Conservation (phyloP, 2,113 vertebrate genomes). For the Heliornis fulica region DNA sequence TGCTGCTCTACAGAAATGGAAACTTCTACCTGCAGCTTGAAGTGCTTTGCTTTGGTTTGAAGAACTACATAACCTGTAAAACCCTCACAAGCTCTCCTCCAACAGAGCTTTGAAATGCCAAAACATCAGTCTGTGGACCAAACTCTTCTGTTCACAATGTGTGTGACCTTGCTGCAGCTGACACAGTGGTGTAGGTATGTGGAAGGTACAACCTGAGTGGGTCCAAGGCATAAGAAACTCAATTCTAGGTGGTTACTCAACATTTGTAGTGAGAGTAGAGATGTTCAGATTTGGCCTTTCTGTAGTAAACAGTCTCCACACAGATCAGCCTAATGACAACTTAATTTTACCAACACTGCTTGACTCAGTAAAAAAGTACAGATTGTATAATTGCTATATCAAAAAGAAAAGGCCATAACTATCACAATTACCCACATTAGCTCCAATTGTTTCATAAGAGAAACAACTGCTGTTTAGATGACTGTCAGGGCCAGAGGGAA, state of each 20-base stretch:
- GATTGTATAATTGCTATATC: conserved; percentile 59
- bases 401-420: conserved; percentile 50
- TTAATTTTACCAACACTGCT: conserved; percentile 16
- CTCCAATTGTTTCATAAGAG: conserved; percentile 41
- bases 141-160: neutral
- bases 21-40: neutral
- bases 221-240: neutral
- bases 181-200: no score
- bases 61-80: neutral
- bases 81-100: neutral
- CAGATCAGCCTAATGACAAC: neutral
- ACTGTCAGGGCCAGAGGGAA: conserved; percentile 33
- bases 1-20: neutral
- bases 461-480: conserved; percentile 65
- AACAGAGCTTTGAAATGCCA: neutral
- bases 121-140: neutral
- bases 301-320: neutral
- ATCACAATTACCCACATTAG: conserved; percentile 61
- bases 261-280: neutral
- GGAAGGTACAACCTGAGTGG: neutral
- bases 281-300: neutral
- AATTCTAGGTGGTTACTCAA: neutral
- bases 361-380: conserved; percentile 24
- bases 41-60: neutral
- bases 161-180: neutral